Conservation (phyloP, 2,888 invertebrate genomes). For the Caenorhabditis macrosperma region DNA sequence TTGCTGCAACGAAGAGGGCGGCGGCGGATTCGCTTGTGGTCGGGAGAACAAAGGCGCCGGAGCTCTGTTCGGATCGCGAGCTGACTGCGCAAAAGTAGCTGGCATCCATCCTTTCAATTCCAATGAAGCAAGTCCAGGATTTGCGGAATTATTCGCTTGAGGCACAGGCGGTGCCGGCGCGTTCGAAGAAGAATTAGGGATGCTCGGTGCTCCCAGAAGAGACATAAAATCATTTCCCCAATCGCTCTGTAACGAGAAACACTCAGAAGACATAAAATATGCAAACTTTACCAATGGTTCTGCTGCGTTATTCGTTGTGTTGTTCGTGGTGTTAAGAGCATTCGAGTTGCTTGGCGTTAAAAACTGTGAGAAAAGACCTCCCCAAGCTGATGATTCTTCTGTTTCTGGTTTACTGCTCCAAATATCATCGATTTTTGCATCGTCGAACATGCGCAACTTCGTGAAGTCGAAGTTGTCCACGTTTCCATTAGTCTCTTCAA, state of each 20-base stretch:
- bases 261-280: too few species aligned
- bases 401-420: slow-evolving; percentile 48
- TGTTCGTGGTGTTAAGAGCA: not conserved
- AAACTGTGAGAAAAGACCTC: slow-evolving; percentile 41
- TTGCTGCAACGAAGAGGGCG: slow-evolving; percentile 18
- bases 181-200: slow-evolving; percentile 3
- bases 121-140: slow-evolving; percentile 15
- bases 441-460: slow-evolving; percentile 20
- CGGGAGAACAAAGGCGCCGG: slow-evolving; percentile 46
- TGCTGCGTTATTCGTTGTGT: slow-evolving; percentile 1
- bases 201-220: not conserved
- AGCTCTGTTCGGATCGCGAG: slow-evolving; percentile 14
- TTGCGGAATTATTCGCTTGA: not conserved
- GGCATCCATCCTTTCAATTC: slow-evolving; percentile 34
- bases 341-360: not conserved
- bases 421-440: slow-evolving; percentile 20
- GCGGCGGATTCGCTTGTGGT: slow-evolving; percentile 12
- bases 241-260: not conserved
- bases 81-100: slow-evolving; percentile 6
- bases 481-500: not conserved
- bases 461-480: slow-evolving; percentile 20
- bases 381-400: slow-evolving; percentile 30
- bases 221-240: slow-evolving; percentile 22
- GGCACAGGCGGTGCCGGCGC: not conserved
- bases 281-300: too few species aligned